A percentile compares a stretch with the other conserved stretches of the same genome.
These are phyloP conservation scores for Istiophorus platypterus DNA, from an alignment of 2,113 vertebrate species.

Conservation along the genomic window DNA sequence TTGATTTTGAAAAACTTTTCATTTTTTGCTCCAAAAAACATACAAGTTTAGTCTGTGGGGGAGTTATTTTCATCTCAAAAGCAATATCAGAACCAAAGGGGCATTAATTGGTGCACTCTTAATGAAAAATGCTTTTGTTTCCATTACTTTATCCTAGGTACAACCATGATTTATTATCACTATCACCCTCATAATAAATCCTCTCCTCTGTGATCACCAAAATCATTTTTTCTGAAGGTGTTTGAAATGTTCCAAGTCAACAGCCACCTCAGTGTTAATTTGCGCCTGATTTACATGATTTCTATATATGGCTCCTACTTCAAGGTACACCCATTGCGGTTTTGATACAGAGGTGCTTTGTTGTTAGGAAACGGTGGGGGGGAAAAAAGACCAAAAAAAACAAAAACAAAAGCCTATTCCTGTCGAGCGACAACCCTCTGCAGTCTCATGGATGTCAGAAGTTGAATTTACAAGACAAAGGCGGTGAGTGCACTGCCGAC, in stretches of 20 bases:
- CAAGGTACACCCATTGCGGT: constrained; percentile 78
- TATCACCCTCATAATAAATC: constrained; percentile 39
- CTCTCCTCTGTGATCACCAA: constrained; percentile 52
- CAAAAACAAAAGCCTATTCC: constrained; percentile 81
- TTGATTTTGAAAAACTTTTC: constrained; percentile 81
- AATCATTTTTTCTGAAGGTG: constrained; percentile 64
- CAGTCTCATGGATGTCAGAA: constrained; percentile 80
- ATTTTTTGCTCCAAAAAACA: constrained; percentile 78
- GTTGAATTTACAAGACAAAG: constrained; percentile 83
- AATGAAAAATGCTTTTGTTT: constrained; percentile 71
- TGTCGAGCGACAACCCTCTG: constrained; percentile 79
- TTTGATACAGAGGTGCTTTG: constrained; percentile 80
- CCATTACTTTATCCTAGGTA: constrained; percentile 65
- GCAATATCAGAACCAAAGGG: constrained; percentile 58
- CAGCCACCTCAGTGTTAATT: constrained; percentile 63
- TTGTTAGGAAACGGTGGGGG: constrained; percentile 66
- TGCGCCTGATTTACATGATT: constrained; percentile 76
- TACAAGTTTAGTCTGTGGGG: constrained; percentile 65
- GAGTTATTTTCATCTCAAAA: constrained; percentile 65
- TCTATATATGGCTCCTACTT: constrained; percentile 81
- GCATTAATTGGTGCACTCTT: constrained; percentile 65
- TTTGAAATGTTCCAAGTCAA: constrained; percentile 70
- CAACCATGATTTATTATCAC: constrained; percentile 1
- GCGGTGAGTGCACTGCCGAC: constrained; percentile 66
- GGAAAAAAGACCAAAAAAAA: constrained; percentile 58